phyloP scores from a whole-genome alignment of 1,140 invertebrate species.

The Apis florea region DNA sequence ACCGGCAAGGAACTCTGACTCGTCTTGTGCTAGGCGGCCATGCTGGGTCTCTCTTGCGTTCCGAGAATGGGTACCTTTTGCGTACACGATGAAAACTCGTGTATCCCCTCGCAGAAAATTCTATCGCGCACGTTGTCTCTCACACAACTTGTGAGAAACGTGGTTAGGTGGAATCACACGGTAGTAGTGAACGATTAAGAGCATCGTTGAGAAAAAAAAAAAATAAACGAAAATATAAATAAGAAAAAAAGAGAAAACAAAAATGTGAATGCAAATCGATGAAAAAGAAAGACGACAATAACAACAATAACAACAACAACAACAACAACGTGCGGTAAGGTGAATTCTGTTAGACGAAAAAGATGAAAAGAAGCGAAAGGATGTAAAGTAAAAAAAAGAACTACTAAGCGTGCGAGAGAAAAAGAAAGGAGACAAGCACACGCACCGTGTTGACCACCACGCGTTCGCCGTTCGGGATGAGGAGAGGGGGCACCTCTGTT shows the following conservation, averaged over 20 bases:
- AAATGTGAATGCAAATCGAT: too few species aligned
- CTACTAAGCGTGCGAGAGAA: slow-evolving; percentile 33
- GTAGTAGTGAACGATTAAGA: neutral
- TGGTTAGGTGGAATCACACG: neutral
- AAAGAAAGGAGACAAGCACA: slow-evolving; percentile 53
- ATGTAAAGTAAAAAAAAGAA: slow-evolving; percentile 28
- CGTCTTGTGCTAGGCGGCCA: slow-evolving; percentile 62
- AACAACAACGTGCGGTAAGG: slow-evolving; percentile 27
- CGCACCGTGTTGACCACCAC: slow-evolving; percentile 69
- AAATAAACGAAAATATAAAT: neutral
- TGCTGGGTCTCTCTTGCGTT: slow-evolving; percentile 64
- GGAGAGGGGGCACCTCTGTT: slow-evolving; percentile 57
- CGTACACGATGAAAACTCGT: slow-evolving; percentile 50
- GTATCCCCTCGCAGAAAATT: slow-evolving; percentile 37
- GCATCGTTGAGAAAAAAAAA: neutral
- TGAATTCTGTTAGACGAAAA: neutral
- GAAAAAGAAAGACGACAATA: neutral
- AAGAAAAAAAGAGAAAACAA: too few species aligned
- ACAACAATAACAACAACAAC: neutral
- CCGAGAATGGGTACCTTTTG: slow-evolving; percentile 57
- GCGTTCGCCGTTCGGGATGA: slow-evolving; percentile 57
- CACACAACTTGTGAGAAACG: neutral
- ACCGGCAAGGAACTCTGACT: slow-evolving; percentile 56
- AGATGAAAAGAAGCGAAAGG: slow-evolving; percentile 17
- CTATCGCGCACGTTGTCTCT: slow-evolving; percentile 25